These are phyloP conservation scores for Sebastes hubbsi DNA, from an alignment of 2,797 vertebrate genomes.

Conservation along the genomic window DNA sequence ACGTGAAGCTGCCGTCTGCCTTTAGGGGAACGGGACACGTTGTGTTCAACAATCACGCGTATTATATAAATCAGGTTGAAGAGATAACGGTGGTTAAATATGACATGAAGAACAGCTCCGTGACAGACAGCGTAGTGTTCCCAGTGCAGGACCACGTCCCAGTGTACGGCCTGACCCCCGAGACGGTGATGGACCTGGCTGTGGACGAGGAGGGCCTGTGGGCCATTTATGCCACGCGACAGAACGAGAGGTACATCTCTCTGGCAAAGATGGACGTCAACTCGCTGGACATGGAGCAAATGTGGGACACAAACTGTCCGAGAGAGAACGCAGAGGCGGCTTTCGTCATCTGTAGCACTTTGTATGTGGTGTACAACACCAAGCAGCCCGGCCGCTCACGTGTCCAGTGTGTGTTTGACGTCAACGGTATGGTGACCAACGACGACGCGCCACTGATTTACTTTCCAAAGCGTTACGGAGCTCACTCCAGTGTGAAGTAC, in stretches of 20 bases:
- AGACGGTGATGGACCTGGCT: conserved; percentile 91
- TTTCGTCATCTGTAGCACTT: conserved; percentile 94
- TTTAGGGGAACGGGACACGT: conserved; percentile 94
- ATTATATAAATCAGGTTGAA: conserved; percentile 86
- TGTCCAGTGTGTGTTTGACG: conserved; percentile 95
- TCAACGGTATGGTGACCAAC: conserved; percentile 87
- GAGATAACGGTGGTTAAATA: conserved; percentile 91
- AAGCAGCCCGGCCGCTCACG: conserved; percentile 91
- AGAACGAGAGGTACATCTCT: conserved; percentile 90
- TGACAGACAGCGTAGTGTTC: conserved; percentile 90
- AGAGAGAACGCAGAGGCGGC: conserved; percentile 93
- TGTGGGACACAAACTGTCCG: conserved; percentile 95
- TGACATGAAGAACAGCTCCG: conserved; percentile 85
- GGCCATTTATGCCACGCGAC: conserved; percentile 91
- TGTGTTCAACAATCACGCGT: conserved; percentile 87
- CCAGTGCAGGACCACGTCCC: conserved; percentile 86
- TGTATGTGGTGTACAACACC: conserved; percentile 97
- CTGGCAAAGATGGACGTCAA: conserved; percentile 91
- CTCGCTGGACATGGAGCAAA: conserved; percentile 92
- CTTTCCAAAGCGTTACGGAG: conserved; percentile 94
- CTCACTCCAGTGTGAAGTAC: conserved; percentile 95
- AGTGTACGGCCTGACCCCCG: conserved; percentile 83
- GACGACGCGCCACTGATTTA: conserved; percentile 91
- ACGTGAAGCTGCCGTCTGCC: conserved; percentile 87
- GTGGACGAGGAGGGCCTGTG: conserved; percentile 96